Evolutionary conservation across 2,113 vertebrate genomes (phyloP).

Genomic region (Campylorhamphus procurvoides): DNA sequence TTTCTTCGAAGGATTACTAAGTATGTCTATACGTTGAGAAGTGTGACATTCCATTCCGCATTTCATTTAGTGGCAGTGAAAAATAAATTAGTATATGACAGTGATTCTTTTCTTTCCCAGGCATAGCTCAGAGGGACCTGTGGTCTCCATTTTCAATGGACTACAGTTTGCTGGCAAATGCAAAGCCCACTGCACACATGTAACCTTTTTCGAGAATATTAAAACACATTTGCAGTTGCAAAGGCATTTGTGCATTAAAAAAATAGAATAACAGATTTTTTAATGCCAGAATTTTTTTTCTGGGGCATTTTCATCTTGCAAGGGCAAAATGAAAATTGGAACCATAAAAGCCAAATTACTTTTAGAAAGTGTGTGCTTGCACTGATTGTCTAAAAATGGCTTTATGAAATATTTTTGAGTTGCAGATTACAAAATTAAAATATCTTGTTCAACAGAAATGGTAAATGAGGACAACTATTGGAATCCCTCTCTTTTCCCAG

Average conservation of each 20-base stretch:
- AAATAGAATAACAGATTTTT: not conserved
- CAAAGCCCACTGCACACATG: not conserved
- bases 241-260: not conserved
- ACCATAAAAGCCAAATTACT: not conserved
- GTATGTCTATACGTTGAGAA: not conserved
- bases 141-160: not conserved
- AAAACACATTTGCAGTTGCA: not conserved
- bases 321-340: not conserved
- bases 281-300: not conserved
- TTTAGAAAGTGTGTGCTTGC: not conserved
- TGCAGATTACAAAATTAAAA: not conserved
- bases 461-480: not conserved
- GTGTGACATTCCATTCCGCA: not conserved
- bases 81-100: constrained; percentile 9
- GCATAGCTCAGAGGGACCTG: not conserved
- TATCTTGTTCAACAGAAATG: not conserved
- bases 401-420: not conserved
- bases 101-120: not conserved
- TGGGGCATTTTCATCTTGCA: not conserved
- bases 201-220: not conserved
- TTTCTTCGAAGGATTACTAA: not conserved
- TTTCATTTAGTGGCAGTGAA: constrained; percentile 9
- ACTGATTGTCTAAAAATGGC: not conserved
- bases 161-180: not conserved
- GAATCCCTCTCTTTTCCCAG: not conserved